Conservation (phyloP, 2,113 vertebrate genomes). For the Riparia riparia region DNA sequence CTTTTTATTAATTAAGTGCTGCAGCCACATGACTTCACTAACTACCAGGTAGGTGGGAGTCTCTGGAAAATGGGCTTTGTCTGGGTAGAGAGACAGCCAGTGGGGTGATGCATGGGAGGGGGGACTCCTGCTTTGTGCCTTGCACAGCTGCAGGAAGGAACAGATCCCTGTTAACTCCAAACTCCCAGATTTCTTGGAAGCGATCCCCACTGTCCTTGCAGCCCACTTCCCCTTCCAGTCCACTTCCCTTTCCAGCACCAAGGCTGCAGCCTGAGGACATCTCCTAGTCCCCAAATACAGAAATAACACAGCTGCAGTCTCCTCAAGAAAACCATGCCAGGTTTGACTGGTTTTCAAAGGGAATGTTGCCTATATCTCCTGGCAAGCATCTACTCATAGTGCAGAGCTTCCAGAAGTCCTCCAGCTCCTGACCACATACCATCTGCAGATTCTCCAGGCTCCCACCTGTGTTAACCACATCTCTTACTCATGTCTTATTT, state of each 20-base stretch:
- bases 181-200: background rate
- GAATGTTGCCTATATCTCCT: background rate
- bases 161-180: background rate
- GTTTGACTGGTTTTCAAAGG: background rate
- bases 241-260: background rate
- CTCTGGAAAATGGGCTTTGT: background rate
- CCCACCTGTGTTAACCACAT: background rate
- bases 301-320: background rate
- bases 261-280: background rate
- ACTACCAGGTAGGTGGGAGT: slow-evolving; percentile 51
- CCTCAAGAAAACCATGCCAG: background rate
- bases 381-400: background rate
- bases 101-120: background rate
- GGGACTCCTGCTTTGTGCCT: background rate
- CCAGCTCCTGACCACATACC: background rate
- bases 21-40: slow-evolving; percentile 52
- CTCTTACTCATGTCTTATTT: background rate
- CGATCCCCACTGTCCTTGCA: background rate
- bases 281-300: background rate
- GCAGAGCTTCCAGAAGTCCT: background rate
- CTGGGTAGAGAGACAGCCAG: background rate
- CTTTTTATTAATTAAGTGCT: slow-evolving; percentile 58
- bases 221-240: background rate
- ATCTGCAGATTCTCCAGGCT: background rate
- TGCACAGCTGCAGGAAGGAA: background rate